Percentiles rank a stretch among this genome's conserved stretches.
These are phyloP conservation scores for Drosophila cardini DNA, from an alignment of 1,140 invertebrate genomes.

Conservation along the genomic window DNA sequence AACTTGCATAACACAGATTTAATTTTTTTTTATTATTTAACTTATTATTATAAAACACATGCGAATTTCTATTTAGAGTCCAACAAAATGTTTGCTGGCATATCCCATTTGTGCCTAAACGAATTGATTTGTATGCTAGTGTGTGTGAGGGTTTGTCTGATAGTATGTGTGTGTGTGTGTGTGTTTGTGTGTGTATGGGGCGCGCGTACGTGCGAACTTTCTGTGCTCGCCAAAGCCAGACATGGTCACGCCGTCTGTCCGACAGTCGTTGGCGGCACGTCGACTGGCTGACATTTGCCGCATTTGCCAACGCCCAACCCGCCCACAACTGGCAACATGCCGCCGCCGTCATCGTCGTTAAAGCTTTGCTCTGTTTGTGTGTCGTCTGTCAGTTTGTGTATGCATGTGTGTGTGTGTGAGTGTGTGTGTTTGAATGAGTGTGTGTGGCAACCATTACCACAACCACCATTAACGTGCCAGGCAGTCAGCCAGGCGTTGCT, in stretches of 20 bases:
- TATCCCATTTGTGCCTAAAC: slow-evolving; percentile 78
- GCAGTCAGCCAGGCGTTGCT: slow-evolving; percentile 74
- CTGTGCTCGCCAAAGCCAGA: slow-evolving; percentile 79
- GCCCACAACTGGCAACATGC: slow-evolving; percentile 71
- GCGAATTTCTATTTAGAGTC: neutral
- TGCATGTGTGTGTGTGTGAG: slow-evolving; percentile 52
- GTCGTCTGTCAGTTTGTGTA: slow-evolving; percentile 47
- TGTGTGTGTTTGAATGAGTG: slow-evolving; percentile 48
- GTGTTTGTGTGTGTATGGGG: slow-evolving; percentile 49
- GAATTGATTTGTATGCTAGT: slow-evolving; percentile 78
- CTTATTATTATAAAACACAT: neutral
- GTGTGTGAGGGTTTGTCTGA: slow-evolving; percentile 44
- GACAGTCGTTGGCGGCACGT: slow-evolving; percentile 72
- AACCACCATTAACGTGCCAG: slow-evolving; percentile 82
- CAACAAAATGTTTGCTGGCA: slow-evolving; percentile 59
- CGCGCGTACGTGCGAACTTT: slow-evolving; percentile 67
- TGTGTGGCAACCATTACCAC: slow-evolving; percentile 80
- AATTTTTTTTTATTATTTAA: neutral
- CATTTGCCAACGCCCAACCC: slow-evolving; percentile 70
- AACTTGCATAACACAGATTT: no score
- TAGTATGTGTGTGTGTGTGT: slow-evolving; percentile 40
- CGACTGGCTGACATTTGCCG: slow-evolving; percentile 81
- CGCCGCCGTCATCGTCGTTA: slow-evolving; percentile 50
- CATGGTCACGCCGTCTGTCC: slow-evolving; percentile 77
- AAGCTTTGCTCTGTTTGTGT: slow-evolving; percentile 46